Conservation (phyloP, 2,797 vertebrate genomes). For the Aeoliscus strigatus region DNA sequence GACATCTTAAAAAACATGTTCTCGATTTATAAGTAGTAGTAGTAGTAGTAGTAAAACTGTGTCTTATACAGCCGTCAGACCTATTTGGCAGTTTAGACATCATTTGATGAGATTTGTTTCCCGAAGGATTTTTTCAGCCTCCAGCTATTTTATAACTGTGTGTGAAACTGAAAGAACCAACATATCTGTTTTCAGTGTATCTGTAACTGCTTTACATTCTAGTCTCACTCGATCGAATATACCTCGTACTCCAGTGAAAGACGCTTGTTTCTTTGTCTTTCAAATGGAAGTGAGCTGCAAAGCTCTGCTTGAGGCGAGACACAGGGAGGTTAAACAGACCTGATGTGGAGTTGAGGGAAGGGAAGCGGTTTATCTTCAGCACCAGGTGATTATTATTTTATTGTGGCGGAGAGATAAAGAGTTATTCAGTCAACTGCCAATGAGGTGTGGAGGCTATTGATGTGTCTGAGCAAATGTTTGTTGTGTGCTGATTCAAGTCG, state of each 20-base stretch:
- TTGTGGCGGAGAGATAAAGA: constrained; percentile 18
- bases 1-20: too few species aligned
- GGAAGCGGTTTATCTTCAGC: constrained; percentile 17
- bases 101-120: too few species aligned
- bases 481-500: background rate
- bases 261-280: constrained; percentile 14
- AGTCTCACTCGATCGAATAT: background rate
- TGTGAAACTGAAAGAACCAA: too few species aligned
- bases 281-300: constrained; percentile 8
- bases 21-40: too few species aligned
- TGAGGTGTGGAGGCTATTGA: constrained; percentile 5
- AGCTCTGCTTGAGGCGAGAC: constrained; percentile 28
- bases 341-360: constrained; percentile 19
- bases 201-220: background rate
- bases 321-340: constrained; percentile 15
- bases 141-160: too few species aligned
- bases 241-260: background rate
- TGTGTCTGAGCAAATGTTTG: too few species aligned
- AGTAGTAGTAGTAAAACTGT: too few species aligned
- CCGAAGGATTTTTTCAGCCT: too few species aligned
- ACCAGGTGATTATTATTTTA: constrained; percentile 38
- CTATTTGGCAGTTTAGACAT: too few species aligned
- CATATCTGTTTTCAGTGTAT: background rate
- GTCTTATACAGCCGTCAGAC: too few species aligned
- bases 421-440: constrained; percentile 14